Evolutionary conservation across 2,888 invertebrate genomes (phyloP), one percentile per base, ranked within the genome.

Genomic region (Polymixis flavicincta): DNA sequence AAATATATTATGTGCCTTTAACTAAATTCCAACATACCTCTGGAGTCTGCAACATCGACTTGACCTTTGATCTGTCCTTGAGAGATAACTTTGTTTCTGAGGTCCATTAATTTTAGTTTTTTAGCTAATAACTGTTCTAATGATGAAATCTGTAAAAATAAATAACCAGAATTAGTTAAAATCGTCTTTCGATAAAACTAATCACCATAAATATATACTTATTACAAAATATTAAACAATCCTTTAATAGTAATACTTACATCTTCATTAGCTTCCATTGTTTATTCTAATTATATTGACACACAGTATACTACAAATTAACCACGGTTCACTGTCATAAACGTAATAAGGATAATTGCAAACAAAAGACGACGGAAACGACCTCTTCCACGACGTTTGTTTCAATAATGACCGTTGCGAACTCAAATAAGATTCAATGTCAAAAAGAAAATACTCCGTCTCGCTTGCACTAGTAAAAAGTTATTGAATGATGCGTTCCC

Each of bases 211-310:
- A 17, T 59, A 71, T 54, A 37, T 71, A 48, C 32, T 45, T 57
- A 63, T 55, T 65, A 65, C 64, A 64, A 71, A 64, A 57, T 71
- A 64, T 61, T 45, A 64, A n/a, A 48, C 71, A 71, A 71, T 55
- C 71, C 32, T 19, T 71, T n/a, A n/a, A n/a, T n/a, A n/a, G n/a
- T 71, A 65, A 67, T 73, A 73, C 73, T 73, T 60, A 73, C 73
- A 67, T 67, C 60, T 73, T 73, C 54, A 61, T 67, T 74, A 69
- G 57, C 64, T 74, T 69, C 74, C 68, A 74, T 74, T 65, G 69
- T 64, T 74, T 69, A 69, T 11, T 67, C 54, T 74, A 52, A 67
- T 68, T 60, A 60, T 54, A 60, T 61, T 71, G 57, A 64, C 32
- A 65, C 61, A 61, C 65, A 71, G 57, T 57, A 71, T 57, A 45